phyloP scores from a whole-genome alignment of 2,113 vertebrate genomes.

The Anolis sagrei region DNA sequence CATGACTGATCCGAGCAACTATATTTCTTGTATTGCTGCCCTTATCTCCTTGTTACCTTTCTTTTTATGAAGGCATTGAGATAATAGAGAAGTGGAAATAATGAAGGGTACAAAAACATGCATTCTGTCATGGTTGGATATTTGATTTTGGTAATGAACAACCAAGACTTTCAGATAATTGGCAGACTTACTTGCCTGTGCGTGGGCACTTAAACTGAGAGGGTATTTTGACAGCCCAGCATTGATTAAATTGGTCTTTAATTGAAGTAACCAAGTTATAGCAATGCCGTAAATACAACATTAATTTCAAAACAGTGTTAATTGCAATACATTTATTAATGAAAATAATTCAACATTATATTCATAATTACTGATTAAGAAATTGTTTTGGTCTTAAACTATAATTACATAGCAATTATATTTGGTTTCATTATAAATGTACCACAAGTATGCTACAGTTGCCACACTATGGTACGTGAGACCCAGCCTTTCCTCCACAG shows the following conservation, averaged over 20 bases:
- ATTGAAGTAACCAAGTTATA: constrained; percentile 62
- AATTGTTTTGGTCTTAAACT: constrained; percentile 45
- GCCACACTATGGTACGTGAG: not conserved
- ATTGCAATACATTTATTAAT: constrained; percentile 54
- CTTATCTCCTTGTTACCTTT: constrained; percentile 7
- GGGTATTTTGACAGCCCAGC: constrained; percentile 32
- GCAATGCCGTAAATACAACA: constrained; percentile 61
- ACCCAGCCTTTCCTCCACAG: not conserved
- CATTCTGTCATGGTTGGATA: constrained; percentile 28
- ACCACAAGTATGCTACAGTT: constrained; percentile 32
- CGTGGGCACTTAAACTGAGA: constrained; percentile 36
- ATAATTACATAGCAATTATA: constrained; percentile 40
- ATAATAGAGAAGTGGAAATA: constrained; percentile 16
- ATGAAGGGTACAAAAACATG: constrained; percentile 28
- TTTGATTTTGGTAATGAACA: constrained; percentile 32
- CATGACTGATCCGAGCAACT: not conserved
- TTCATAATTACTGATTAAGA: constrained; percentile 55
- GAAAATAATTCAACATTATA: constrained; percentile 54
- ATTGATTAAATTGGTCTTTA: constrained; percentile 61
- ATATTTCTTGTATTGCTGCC: not conserved
- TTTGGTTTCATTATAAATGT: constrained; percentile 25
- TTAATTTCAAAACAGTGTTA: constrained; percentile 55
- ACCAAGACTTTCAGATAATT: not conserved
- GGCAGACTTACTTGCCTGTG: constrained; percentile 18
- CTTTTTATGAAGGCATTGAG: not conserved